phyloP scores from a whole-genome alignment of 2,797 vertebrate genomes.

The Sternarchorhynchus goeldii region DNA sequence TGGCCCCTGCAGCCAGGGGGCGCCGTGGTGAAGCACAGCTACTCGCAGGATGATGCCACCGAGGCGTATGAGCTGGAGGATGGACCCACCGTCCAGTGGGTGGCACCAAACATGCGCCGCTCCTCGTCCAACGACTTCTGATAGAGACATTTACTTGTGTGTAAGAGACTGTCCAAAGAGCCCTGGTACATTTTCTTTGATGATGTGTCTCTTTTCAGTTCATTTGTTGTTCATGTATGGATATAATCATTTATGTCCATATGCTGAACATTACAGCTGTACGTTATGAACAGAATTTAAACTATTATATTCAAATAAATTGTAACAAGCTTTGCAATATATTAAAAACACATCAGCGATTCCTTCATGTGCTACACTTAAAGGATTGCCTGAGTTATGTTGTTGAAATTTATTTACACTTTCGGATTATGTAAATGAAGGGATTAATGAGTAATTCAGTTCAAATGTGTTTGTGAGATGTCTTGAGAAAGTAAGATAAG shows the following conservation, averaged over 20 bases:
- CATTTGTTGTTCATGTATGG: slow-evolving; percentile 18
- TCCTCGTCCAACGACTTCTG: slow-evolving; percentile 87
- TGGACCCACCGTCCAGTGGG: slow-evolving; percentile 84
- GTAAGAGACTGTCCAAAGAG: slow-evolving; percentile 39
- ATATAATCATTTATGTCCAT: background rate
- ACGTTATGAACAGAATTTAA: no score
- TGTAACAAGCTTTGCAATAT: no score
- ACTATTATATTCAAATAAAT: no score
- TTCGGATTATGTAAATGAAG: no score
- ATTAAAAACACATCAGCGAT: no score
- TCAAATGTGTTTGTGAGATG: no score
- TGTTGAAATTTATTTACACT: no score
- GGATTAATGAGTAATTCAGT: no score
- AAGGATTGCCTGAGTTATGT: no score
- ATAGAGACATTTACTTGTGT: slow-evolving; percentile 58
- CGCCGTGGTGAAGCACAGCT: slow-evolving; percentile 94
- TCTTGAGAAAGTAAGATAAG: no score
- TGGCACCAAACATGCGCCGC: slow-evolving; percentile 82
- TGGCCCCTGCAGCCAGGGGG: slow-evolving; percentile 82
- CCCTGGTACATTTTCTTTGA: background rate
- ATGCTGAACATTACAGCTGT: background rate
- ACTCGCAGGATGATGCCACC: slow-evolving; percentile 84
- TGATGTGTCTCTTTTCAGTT: background rate
- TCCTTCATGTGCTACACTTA: no score
- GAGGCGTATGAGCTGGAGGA: slow-evolving; percentile 86